Evolutionary conservation across 2,888 invertebrate species (phyloP).

Genomic region (Eupeodes latifasciatus): DNA sequence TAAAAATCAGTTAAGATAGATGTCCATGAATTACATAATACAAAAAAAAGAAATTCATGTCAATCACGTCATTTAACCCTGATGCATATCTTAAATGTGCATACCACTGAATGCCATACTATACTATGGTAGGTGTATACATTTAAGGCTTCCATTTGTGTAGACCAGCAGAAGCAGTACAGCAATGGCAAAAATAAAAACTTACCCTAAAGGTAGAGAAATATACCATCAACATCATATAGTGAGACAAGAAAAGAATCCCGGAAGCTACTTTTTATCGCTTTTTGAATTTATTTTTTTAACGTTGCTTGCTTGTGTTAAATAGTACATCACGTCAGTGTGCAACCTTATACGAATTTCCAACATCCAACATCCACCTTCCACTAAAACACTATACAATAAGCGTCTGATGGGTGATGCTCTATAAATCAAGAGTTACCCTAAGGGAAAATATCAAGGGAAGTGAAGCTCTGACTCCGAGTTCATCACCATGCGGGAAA

Average conservation of each 20-base stretch:
- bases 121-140: no score
- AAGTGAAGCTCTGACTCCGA: slow-evolving; percentile 14
- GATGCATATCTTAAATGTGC: slow-evolving; percentile 66
- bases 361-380: not conserved
- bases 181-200: slow-evolving; percentile 9
- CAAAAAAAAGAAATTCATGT: slow-evolving; percentile 55
- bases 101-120: slow-evolving; percentile 12
- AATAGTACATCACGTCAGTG: slow-evolving; percentile 44
- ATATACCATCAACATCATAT: slow-evolving; percentile 3
- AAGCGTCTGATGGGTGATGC: slow-evolving; percentile 32
- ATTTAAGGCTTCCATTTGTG: not conserved
- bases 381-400: not conserved
- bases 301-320: slow-evolving; percentile 7
- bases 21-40: slow-evolving; percentile 50
- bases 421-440: slow-evolving; percentile 66
- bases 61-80: slow-evolving; percentile 66
- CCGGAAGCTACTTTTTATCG: slow-evolving; percentile 63
- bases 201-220: not conserved
- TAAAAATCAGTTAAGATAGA: slow-evolving; percentile 53
- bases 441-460: slow-evolving; percentile 8
- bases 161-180: not conserved
- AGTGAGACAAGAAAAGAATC: slow-evolving; percentile 24
- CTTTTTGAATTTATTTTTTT: slow-evolving; percentile 34
- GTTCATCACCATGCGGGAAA: slow-evolving; percentile 50
- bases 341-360: slow-evolving; percentile 25